Conservation (phyloP, 2,888 invertebrate genomes). For the Pediacus dermestoides region DNA sequence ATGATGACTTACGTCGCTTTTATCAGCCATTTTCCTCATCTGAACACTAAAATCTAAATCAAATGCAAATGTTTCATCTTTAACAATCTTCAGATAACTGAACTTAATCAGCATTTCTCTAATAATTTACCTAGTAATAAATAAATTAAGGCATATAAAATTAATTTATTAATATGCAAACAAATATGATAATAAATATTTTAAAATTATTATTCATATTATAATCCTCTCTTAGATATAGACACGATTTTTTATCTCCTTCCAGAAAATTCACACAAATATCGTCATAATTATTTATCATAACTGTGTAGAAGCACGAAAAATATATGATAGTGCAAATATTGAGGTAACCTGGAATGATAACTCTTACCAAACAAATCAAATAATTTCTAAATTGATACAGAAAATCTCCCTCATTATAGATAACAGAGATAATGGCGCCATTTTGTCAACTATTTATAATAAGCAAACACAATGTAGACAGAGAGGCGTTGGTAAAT, state of each 20-base stretch:
- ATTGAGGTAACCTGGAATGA: slow-evolving; percentile 28
- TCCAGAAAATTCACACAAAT: too few relatives aligned
- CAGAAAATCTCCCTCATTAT: too few relatives aligned
- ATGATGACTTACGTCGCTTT: slow-evolving; percentile 5
- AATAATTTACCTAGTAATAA: slow-evolving; percentile 26
- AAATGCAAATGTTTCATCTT: slow-evolving; percentile 29
- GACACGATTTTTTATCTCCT: too few relatives aligned
- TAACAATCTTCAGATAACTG: slow-evolving; percentile 37
- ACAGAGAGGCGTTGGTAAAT: too few relatives aligned
- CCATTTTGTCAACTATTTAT: too few relatives aligned
- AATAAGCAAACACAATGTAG: too few relatives aligned
- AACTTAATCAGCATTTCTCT: slow-evolving; percentile 20
- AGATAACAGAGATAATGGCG: too few relatives aligned
- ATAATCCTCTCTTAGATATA: too few relatives aligned
- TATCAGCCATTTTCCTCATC: slow-evolving; percentile 4
- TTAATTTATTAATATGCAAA: slow-evolving; percentile 27
- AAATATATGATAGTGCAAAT: slow-evolving; percentile 23
- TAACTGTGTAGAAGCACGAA: slow-evolving; percentile 13
- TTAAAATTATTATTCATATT: slow-evolving; percentile 11
- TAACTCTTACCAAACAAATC: slow-evolving; percentile 4
- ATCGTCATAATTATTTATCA: slow-evolving; percentile 5
- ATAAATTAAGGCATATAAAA: slow-evolving; percentile 29
- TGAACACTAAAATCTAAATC: too few relatives aligned
- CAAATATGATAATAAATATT: slow-evolving; percentile 22
- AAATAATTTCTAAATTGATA: slow-evolving; percentile 5